A percentile compares a stretch with the other conserved stretches of the same genome.
Conservation (phyloP, 1,140 invertebrate genomes). For the Ooceraea biroi region DNA sequence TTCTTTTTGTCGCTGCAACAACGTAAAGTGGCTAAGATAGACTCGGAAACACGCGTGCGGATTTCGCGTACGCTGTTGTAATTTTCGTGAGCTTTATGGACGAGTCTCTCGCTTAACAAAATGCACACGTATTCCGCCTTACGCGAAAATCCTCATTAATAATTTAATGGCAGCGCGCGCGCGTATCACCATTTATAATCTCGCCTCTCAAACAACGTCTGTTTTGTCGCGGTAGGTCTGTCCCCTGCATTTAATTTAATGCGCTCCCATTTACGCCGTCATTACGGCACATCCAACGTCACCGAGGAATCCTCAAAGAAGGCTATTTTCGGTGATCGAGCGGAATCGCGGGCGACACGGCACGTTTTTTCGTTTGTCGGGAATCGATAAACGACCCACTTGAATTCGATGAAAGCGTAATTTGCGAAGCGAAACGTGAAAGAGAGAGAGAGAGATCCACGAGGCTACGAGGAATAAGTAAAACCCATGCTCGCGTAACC, state of each 20-base stretch:
- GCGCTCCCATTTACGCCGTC: conserved; percentile 9
- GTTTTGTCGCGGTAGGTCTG: conserved; percentile 43
- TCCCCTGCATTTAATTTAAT: conserved; percentile 46
- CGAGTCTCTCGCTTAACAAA: conserved; percentile 24
- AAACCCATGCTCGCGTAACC: conserved; percentile 42
- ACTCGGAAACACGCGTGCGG: conserved; percentile 36
- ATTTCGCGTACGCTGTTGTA: conserved; percentile 41
- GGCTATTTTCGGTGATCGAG: conserved; percentile 44
- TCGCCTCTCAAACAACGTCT: conserved; percentile 51
- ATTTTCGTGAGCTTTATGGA: conserved; percentile 54
- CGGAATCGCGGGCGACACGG: neutral
- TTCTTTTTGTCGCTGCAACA: conserved; percentile 24
- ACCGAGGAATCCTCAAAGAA: conserved; percentile 55
- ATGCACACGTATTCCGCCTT: conserved; percentile 39
- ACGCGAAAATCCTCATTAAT: conserved; percentile 55
- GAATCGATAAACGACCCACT: conserved; percentile 47
- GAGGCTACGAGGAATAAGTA: conserved; percentile 69
- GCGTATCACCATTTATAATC: conserved; percentile 44
- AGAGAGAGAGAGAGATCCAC: conserved; percentile 28
- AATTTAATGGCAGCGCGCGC: conserved; percentile 55
- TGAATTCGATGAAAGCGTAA: conserved; percentile 48
- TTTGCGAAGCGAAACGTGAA: conserved; percentile 21
- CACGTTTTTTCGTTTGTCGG: conserved; percentile 17
- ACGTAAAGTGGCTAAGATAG: conserved; percentile 35
- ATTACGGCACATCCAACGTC: conserved; percentile 26